Evolutionary conservation across 1,140 invertebrate genomes (phyloP), one percentile per base, ranked within the genome.

Genomic region (Araneus ventricosus): DNA sequence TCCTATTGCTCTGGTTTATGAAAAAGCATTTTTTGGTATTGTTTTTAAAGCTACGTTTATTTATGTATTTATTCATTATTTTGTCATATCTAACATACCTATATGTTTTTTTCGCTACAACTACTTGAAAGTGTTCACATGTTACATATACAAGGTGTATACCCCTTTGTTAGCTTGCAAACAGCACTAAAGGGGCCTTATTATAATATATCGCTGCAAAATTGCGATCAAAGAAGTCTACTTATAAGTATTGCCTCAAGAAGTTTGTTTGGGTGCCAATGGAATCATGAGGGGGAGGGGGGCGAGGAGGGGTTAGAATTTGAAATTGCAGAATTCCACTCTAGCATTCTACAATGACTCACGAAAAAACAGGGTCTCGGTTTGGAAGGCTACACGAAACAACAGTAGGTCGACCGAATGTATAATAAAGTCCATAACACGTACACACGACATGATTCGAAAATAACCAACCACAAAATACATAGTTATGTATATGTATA

Each of bases 381-480:
- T 41, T 80, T 86, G 82, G 90, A 92, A 86, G 90, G 84, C 30
- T 59, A 87, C 85, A 92, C 20, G 91, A 59, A 87, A 87, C 82
- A 87, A 52, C 85, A 92, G 17, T 22, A 87, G 75, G 75, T 17
- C 57, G 59, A 86, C n/a, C 75, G 27, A 86, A 92, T 92, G 90
- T 61, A 52, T 75, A 87, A 88, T 75, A 92, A 92, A 92, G 59
- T 87, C 63, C 52, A 45, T 86, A 92, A 87, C 45, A 92, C 84
- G 67, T 80, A 92, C 67, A 87, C 63, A 79, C 17, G 52, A 85
- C 82, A 92, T 87, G 91, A 92, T 92, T 84, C 75, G 61, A 92
- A 92, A 92, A 92, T 87, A 92, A 92, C 91, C 82, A 88, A 86
- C 91, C 91, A 92, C 91, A 92, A 92, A 92, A 92, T 92, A 92